Percentiles rank a stretch among this genome's conserved stretches.
phyloP scores from a whole-genome alignment of 92 coral and sea anemone genomes.

The Chrysogorgia sp. region DNA sequence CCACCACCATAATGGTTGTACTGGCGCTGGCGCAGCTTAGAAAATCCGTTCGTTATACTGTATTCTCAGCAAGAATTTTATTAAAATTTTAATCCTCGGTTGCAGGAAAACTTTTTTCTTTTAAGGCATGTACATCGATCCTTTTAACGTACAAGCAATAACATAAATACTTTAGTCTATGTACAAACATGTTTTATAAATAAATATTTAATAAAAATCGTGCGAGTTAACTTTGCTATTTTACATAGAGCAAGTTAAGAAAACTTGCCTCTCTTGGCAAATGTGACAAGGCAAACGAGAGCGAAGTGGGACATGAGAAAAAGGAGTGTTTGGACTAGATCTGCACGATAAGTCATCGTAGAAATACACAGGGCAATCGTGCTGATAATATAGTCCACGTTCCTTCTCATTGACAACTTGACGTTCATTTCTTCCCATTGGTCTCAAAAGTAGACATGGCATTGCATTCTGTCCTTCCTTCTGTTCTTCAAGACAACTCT shows the following conservation, averaged over 20 bases:
- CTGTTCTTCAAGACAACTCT: conserved; percentile 52
- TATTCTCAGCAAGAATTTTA: too few species aligned
- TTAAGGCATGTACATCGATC: neutral
- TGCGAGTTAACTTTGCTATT: neutral
- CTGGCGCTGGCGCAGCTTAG: too few species aligned
- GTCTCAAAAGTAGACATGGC: conserved; percentile 9
- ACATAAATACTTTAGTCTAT: neutral
- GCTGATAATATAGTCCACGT: neutral
- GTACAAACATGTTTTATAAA: too few species aligned
- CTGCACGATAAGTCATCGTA: neutral
- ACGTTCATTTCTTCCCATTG: neutral
- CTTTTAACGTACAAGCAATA: neutral
- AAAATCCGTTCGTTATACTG: too few species aligned
- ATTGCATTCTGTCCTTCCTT: neutral
- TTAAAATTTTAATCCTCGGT: too few species aligned
- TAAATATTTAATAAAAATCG: neutral
- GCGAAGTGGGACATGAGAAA: neutral
- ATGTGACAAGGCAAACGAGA: conserved; percentile 34
- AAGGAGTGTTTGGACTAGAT: neutral
- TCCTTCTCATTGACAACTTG: neutral
- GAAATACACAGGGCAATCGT: conserved; percentile 28
- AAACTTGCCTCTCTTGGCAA: conserved; percentile 29
- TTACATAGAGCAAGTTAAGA: conserved; percentile 17
- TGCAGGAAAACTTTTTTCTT: neutral
- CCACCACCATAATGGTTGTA: too few species aligned